phyloP scores from a whole-genome alignment of 2,113 vertebrate species.

The Mus spicilegus region DNA sequence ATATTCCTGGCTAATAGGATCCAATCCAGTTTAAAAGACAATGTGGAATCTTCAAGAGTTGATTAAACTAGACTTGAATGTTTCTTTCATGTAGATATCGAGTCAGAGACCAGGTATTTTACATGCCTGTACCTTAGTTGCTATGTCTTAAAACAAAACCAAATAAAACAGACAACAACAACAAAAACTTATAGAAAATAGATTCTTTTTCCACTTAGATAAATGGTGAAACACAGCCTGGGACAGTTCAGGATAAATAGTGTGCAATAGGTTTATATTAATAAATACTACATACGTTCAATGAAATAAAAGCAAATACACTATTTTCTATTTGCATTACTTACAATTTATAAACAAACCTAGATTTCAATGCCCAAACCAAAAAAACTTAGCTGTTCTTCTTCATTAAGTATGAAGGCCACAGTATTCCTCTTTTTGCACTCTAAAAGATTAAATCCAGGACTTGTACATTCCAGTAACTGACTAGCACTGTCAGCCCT shows the following conservation, averaged over 20 bases:
- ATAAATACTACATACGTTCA: background rate
- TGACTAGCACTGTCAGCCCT: background rate
- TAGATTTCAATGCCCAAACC: background rate
- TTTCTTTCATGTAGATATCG: background rate
- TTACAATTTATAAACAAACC: background rate
- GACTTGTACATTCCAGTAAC: background rate
- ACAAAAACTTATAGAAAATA: background rate
- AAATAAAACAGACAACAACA: too few relatives aligned
- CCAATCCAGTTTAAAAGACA: background rate
- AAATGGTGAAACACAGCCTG: background rate
- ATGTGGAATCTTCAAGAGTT: background rate
- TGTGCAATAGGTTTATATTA: background rate
- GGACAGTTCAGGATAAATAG: rapidly evolving
- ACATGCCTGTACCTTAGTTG: background rate
- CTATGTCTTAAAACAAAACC: background rate
- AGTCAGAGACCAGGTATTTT: background rate
- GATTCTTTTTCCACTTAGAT: background rate
- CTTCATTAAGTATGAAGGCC: background rate
- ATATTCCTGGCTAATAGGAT: background rate
- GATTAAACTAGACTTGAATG: background rate
- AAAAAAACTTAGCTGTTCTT: background rate
- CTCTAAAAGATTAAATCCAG: background rate
- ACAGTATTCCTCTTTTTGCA: background rate
- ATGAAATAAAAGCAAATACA: background rate
- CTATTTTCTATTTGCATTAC: background rate